Conservation (phyloP, 1,140 invertebrate genomes). For the Solen grandis region DNA sequence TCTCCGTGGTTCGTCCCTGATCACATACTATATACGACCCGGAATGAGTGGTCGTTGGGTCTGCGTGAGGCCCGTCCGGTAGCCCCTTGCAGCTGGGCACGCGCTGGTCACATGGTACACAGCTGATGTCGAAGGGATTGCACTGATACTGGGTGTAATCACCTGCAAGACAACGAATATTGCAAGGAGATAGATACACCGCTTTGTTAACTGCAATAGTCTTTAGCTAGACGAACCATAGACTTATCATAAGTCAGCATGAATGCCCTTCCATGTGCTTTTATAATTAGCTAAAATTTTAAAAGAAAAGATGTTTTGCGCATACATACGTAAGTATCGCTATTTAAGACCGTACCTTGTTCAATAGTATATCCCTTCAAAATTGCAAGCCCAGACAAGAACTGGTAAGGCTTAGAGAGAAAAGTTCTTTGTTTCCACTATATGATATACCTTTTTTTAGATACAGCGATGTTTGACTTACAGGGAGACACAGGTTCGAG, state of each 20-base stretch:
- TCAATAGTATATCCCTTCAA: neutral
- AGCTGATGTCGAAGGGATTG: neutral
- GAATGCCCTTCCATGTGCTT: no score
- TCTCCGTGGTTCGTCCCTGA: slow-evolving; percentile 14
- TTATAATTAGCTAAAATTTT: no score
- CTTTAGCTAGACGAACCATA: no score
- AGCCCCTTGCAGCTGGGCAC: slow-evolving; percentile 55
- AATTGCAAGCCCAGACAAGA: neutral
- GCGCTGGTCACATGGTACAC: slow-evolving; percentile 34
- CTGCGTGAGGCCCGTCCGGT: slow-evolving; percentile 51
- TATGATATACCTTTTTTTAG: no score
- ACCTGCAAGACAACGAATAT: neutral
- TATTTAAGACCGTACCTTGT: no score
- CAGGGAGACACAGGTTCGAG: slow-evolving; percentile 56
- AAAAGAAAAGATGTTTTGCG: no score
- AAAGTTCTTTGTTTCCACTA: neutral
- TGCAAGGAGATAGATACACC: no score
- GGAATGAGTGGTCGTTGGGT: slow-evolving; percentile 40
- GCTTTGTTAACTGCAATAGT: no score
- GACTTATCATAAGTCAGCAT: no score
- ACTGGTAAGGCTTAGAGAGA: neutral
- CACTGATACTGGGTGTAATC: slow-evolving; percentile 26
- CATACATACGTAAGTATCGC: no score
- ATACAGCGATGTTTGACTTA: no score
- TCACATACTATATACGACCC: slow-evolving; percentile 48